Percentiles rank a stretch among this genome's conserved stretches.
These are phyloP conservation scores for Corapipo altera DNA, from an alignment of 2,113 vertebrate species.

Conservation along the genomic window DNA sequence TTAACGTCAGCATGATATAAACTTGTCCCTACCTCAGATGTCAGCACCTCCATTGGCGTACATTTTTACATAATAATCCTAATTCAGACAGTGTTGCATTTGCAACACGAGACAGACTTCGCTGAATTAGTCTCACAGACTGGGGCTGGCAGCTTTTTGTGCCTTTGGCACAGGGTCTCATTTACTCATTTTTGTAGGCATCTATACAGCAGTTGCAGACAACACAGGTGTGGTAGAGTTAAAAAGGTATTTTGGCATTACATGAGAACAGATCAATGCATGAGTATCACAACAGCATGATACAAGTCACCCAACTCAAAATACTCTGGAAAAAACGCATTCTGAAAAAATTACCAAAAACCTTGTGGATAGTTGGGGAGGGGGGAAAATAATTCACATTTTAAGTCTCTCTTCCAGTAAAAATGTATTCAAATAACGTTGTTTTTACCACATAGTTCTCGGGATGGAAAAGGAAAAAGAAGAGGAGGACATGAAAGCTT, in stretches of 20 bases:
- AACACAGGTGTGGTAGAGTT: not conserved
- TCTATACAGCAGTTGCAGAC: not conserved
- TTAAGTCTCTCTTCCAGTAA: not conserved
- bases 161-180: not conserved
- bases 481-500: not conserved
- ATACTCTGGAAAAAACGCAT: not conserved
- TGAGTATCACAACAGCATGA: not conserved
- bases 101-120: not conserved
- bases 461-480: not conserved
- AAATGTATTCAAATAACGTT: not conserved
- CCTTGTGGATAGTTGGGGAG: not conserved
- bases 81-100: not conserved
- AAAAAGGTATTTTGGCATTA: not conserved
- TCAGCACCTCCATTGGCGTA: not conserved
- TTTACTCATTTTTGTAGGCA: not conserved
- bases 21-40: not conserved
- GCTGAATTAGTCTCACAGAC: not conserved
- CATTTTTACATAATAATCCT: not conserved
- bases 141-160: not conserved
- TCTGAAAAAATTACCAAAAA: not conserved
- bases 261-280: not conserved
- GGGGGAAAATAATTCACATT: not conserved
- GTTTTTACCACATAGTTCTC: not conserved
- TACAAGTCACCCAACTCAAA: not conserved
- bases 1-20: not conserved